Conservation (phyloP, 2,888 invertebrate species). For the Odontomyia ornata region DNA sequence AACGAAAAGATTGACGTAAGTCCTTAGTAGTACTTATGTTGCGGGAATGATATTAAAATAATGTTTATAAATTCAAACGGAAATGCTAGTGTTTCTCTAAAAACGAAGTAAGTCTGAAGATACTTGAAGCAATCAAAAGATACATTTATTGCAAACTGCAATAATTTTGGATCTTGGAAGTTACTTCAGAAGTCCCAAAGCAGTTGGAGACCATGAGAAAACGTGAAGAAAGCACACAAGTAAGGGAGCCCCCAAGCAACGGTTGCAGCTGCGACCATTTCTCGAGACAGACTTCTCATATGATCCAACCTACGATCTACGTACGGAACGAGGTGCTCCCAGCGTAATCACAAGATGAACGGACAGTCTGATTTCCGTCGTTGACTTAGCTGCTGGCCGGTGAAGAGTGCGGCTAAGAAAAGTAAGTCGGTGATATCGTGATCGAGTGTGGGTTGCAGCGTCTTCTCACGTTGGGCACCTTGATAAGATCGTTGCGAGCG, state of each 20-base stretch:
- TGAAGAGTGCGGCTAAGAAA: slow-evolving; percentile 4
- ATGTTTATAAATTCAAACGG: too few relatives aligned
- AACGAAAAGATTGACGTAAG: too few relatives aligned
- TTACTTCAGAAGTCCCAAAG: neutral
- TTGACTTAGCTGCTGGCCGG: slow-evolving; percentile 37
- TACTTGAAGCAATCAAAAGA: too few relatives aligned
- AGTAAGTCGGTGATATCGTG: slow-evolving; percentile 14
- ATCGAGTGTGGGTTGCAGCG: neutral
- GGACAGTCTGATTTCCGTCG: slow-evolving; percentile 41
- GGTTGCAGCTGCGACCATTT: too few relatives aligned
- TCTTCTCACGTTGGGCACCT: neutral
- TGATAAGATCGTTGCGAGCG: slow-evolving; percentile 21
- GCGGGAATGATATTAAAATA: too few relatives aligned
- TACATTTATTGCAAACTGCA: too few relatives aligned
- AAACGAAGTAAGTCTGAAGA: too few relatives aligned
- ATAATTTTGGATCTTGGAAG: slow-evolving; percentile 13
- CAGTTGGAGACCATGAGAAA: neutral
- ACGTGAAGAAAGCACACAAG: neutral
- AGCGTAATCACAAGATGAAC: neutral
- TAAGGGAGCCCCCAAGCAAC: neutral
- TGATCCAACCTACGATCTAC: neutral
- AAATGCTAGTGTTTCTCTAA: too few relatives aligned
- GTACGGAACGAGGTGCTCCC: neutral
- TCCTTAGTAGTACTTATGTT: too few relatives aligned
- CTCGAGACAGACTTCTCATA: slow-evolving; percentile 7